Evolutionary conservation across 2,888 invertebrate species (phyloP).

Genomic region (Bunonema sp.): DNA sequence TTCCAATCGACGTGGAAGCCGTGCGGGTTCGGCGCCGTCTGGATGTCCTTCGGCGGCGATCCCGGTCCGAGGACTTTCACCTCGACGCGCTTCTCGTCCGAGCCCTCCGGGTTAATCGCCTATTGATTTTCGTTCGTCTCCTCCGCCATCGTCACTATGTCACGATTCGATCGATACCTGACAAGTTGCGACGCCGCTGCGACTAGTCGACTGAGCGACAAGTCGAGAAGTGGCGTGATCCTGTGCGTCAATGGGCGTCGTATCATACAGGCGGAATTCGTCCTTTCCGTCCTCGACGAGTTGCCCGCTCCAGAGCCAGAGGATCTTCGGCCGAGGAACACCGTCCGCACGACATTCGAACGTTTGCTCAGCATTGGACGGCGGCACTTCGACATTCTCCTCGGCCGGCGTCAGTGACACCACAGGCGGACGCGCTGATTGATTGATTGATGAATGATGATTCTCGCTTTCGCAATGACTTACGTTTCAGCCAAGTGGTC

Average conservation of each 20-base stretch:
- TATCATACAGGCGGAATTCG: slow-evolving; percentile 39
- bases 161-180: slow-evolving; percentile 12
- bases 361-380: slow-evolving; percentile 29
- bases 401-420: slow-evolving; percentile 23
- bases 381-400: slow-evolving; percentile 15
- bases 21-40: slow-evolving; percentile 28
- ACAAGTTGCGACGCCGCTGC: slow-evolving; percentile 30
- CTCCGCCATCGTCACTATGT: too few species aligned
- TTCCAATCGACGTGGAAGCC: slow-evolving; percentile 39
- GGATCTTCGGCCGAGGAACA: slow-evolving; percentile 39
- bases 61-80: slow-evolving; percentile 39
- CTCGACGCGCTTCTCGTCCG: slow-evolving; percentile 26
- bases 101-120: slow-evolving; percentile 25
- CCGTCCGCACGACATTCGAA: slow-evolving; percentile 35
- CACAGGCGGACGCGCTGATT: slow-evolving; percentile 20
- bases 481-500: slow-evolving; percentile 30
- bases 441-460: too few species aligned
- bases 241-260: slow-evolving; percentile 25
- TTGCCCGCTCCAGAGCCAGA: slow-evolving; percentile 37
- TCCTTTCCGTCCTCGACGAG: slow-evolving; percentile 39
- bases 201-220: slow-evolving; percentile 30
- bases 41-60: slow-evolving; percentile 23
- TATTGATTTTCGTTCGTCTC: too few species aligned
- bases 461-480: background rate
- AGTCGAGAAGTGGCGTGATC: slow-evolving; percentile 28